Evolutionary conservation across 1,140 invertebrate genomes (phyloP).

Genomic region (Camponotus vicinus): DNA sequence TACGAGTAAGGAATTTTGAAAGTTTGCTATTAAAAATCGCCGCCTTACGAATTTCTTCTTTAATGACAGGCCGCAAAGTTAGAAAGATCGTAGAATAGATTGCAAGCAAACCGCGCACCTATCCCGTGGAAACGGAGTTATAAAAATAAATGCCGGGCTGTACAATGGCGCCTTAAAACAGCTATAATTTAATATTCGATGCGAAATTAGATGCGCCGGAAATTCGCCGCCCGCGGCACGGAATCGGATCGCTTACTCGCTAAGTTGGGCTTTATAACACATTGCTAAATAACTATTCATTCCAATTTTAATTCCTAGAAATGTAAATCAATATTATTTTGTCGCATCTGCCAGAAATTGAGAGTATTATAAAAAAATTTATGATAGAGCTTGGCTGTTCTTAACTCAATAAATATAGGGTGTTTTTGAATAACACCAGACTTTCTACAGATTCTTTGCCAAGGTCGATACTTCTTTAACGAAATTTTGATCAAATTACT

Average conservation of each 20-base stretch:
- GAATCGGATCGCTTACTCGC: constrained; percentile 54
- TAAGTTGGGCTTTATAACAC: constrained; percentile 29
- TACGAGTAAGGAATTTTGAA: neutral
- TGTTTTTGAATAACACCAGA: neutral
- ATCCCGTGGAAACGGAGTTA: constrained; percentile 58
- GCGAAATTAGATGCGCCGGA: constrained; percentile 64
- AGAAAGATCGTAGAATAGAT: constrained; percentile 60
- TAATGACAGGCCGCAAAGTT: constrained; percentile 59
- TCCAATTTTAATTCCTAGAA: constrained; percentile 41
- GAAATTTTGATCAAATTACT: neutral
- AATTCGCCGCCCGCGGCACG: constrained; percentile 58
- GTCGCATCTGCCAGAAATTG: constrained; percentile 50
- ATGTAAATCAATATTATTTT: constrained; percentile 52
- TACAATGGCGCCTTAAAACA: constrained; percentile 54
- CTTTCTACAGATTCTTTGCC: neutral
- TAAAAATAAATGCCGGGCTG: constrained; percentile 61
- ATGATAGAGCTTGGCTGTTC: neutral
- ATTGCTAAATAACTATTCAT: constrained; percentile 9
- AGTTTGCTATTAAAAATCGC: constrained; percentile 3
- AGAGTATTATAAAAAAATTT: neutral
- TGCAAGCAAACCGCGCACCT: constrained; percentile 18
- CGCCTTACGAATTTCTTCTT: constrained; percentile 5
- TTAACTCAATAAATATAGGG: constrained; percentile 46
- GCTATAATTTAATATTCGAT: constrained; percentile 72
- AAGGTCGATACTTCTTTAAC: neutral